phyloP scores from a whole-genome alignment of 2,888 invertebrate genomes.

The Hylaea fasciaria region DNA sequence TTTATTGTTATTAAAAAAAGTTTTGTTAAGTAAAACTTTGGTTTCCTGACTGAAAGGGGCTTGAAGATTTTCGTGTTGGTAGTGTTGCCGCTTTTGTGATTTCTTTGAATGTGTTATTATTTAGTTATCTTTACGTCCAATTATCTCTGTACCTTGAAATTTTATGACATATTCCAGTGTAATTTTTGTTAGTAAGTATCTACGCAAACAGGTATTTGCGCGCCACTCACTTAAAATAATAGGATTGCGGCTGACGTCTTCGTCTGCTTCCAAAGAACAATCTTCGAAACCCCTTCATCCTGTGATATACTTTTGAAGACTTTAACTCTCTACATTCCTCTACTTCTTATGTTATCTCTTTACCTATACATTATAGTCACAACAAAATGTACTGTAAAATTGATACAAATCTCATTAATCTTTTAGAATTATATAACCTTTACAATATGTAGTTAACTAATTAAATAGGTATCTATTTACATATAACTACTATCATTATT shows the following conservation, averaged over 20 bases:
- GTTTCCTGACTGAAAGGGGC: constrained; percentile 14
- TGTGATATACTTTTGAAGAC: constrained; percentile 27
- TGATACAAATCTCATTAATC: constrained; percentile 2
- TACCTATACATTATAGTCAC: constrained; percentile 2
- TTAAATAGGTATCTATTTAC: constrained; percentile 49
- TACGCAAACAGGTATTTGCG: too few relatives aligned
- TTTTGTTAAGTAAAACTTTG: constrained; percentile 3
- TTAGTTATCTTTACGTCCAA: too few relatives aligned
- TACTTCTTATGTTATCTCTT: constrained; percentile 1
- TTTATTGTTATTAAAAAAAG: not conserved
- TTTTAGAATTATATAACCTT: not conserved
- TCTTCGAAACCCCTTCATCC: constrained; percentile 10
- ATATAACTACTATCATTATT: constrained; percentile 44
- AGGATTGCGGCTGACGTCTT: too few relatives aligned
- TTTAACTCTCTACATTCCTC: constrained; percentile 23
- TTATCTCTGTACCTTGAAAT: too few relatives aligned
- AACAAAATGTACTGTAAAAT: not conserved
- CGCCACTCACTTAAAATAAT: too few relatives aligned
- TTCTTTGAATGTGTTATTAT: too few relatives aligned
- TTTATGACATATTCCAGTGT: too few relatives aligned
- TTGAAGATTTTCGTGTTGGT: too few relatives aligned
- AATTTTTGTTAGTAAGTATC: too few relatives aligned
- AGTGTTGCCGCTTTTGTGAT: too few relatives aligned
- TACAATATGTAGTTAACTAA: constrained; percentile 43
- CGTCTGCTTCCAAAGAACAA: not conserved